A percentile compares a stretch with the other conserved stretches of the same genome.
Conservation (phyloP, 2,888 invertebrate genomes). For the Ditylenchus weischeri region DNA sequence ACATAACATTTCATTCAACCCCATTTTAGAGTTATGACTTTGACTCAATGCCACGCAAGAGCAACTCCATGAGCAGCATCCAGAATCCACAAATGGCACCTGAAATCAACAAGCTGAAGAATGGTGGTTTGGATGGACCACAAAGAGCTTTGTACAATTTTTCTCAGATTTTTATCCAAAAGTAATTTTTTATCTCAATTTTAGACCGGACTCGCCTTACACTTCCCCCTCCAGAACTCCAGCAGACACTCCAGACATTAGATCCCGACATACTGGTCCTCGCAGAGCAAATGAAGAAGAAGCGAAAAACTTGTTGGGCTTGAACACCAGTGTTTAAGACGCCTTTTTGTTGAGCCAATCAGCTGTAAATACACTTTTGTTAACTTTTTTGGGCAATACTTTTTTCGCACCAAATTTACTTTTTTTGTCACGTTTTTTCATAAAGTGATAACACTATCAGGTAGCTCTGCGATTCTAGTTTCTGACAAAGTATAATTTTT, state of each 20-base stretch:
- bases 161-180: constrained; percentile 5
- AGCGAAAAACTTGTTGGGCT: constrained; percentile 16
- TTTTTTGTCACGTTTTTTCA: too few relatives aligned
- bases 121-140: constrained; percentile 1
- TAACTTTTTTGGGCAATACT: too few relatives aligned
- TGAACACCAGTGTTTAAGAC: constrained; percentile 27
- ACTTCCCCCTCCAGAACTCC: constrained; percentile 12
- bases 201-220: not conserved
- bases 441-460: too few relatives aligned
- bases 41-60: constrained; percentile 20
- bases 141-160: not conserved
- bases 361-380: too few relatives aligned
- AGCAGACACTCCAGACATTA: constrained; percentile 15
- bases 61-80: constrained; percentile 10
- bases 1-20: too few relatives aligned
- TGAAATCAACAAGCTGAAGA: not conserved
- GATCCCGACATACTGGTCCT: constrained; percentile 5
- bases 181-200: not conserved
- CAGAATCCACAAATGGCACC: not conserved
- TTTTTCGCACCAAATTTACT: too few relatives aligned
- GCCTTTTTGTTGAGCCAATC: too few relatives aligned
- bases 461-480: too few relatives aligned
- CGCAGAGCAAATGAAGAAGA: constrained; percentile 17
- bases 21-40: constrained; percentile 23
- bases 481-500: too few relatives aligned